Conservation (phyloP, 2,888 invertebrate genomes). For the Deroplatys truncata region DNA sequence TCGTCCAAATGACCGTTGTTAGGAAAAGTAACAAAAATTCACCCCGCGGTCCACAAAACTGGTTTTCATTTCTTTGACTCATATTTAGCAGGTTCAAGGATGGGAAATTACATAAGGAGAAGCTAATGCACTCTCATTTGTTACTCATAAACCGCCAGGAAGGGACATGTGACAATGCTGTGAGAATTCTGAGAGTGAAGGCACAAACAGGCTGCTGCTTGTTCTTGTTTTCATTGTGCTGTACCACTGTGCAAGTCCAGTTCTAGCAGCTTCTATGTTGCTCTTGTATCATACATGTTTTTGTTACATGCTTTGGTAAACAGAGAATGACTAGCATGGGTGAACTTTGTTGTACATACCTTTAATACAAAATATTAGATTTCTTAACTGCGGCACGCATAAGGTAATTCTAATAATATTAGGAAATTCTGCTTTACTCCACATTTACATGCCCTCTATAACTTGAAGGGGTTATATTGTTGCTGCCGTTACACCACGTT, state of each 20-base stretch:
- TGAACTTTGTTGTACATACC: no score
- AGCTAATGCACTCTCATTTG: neutral
- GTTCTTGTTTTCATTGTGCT: neutral
- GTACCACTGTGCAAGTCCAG: neutral
- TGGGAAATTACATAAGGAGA: neutral
- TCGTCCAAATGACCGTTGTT: neutral
- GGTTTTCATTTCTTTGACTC: neutral
- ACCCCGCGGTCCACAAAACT: neutral
- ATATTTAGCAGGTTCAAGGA: neutral
- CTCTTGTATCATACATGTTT: no score
- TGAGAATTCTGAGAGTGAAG: neutral
- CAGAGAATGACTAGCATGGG: no score
- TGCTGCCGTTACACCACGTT: no score
- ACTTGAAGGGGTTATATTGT: no score
- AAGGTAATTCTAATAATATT: no score
- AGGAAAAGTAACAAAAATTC: neutral
- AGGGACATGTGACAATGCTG: neutral
- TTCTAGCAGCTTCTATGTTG: neutral
- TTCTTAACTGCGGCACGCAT: no score
- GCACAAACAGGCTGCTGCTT: neutral
- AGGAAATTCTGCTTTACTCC: no score
- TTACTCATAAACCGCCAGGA: neutral
- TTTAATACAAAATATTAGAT: no score
- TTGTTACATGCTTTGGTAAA: no score
- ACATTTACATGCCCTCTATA: no score